Base-by-base conservation (phyloP, 2,113 vertebrate species). In the Nestor notabilis region DNA sequence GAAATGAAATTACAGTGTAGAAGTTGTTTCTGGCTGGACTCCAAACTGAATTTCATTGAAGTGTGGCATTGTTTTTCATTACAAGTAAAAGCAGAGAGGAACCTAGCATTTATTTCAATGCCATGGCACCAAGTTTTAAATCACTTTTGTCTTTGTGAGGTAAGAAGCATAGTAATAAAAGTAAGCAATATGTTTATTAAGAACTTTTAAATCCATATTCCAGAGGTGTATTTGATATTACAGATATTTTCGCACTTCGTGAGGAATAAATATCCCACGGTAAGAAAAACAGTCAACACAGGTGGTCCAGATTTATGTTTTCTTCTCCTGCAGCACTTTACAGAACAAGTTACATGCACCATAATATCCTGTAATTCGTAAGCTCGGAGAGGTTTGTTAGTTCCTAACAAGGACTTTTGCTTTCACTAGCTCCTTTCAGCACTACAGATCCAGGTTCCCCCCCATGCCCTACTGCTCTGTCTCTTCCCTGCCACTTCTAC, bases 1-100 rank as follows among this genome's bases (percentile, higher is more conserved):
- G 21, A 92, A 96, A 87, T 64, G 29, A 78, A 96, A 90, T 90
- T 58, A 56, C 31, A 70, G 19, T 3, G 10, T 37, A 86, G 71
- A 71, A 83, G 39, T 50, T 8, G 19, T 66, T 95, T 92, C 49
- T 96, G 94, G 68, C 83, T 71, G 47, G 35, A 77, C 50, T 92
- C 83, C 90, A 96, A 52, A 37, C 14, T 83, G 92, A 58, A 90
- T 96, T 86, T 94, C n/a, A 81, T 75, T 83, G 52, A 87, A 78
- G 37, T 7, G 2, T 35, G 41, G 10, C 28, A 79, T 33, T 92
- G 47, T 86, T 39, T 90, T 93, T 92, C 72, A 28, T 64, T 68
- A 29, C 29, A 72, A 41, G 19, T 43, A 78, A 89, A 96, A 84
- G 44, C 29, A 18, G 52, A 81, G 69, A 75, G 23, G 24, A 83